Percentiles rank a stretch among this genome's conserved stretches.
Conservation (phyloP, 2,113 vertebrate genomes). For the Phycodurus eques region DNA sequence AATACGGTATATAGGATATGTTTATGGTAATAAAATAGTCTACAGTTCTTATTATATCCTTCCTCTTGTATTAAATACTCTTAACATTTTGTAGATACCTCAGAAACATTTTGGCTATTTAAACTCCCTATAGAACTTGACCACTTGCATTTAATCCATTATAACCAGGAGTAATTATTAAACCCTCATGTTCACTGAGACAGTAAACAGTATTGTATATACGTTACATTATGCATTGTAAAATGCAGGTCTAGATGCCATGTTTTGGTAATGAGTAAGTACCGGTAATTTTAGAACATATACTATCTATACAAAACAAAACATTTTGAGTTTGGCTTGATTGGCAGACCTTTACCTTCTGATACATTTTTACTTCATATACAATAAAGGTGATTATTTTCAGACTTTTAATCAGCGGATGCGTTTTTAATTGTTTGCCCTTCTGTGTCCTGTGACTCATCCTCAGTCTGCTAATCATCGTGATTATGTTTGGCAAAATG, state of each 20-base stretch:
- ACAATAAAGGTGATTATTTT: background rate
- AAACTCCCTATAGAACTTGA: too few species aligned
- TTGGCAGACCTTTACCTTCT: background rate
- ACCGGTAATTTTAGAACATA: background rate
- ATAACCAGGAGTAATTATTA: too few species aligned
- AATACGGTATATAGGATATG: background rate
- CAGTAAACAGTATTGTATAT: too few species aligned
- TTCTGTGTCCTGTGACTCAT: constrained; percentile 28
- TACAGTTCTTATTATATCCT: too few species aligned
- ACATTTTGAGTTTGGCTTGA: background rate
- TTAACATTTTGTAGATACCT: too few species aligned
- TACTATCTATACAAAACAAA: background rate
- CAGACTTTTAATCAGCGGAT: background rate
- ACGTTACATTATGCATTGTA: background rate
- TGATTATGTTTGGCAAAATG: constrained; percentile 43
- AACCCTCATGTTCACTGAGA: too few species aligned
- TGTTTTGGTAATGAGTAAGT: background rate
- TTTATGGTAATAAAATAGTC: background rate
- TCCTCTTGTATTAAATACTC: too few species aligned
- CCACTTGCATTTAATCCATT: too few species aligned
- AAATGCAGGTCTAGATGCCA: background rate
- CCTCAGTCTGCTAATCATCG: constrained; percentile 59
- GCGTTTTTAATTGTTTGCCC: constrained; percentile 13
- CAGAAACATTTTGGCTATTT: too few species aligned
- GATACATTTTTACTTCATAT: constrained; percentile 1